Conservation (phyloP, 2,113 vertebrate species). For the Gadus chalcogrammus region DNA sequence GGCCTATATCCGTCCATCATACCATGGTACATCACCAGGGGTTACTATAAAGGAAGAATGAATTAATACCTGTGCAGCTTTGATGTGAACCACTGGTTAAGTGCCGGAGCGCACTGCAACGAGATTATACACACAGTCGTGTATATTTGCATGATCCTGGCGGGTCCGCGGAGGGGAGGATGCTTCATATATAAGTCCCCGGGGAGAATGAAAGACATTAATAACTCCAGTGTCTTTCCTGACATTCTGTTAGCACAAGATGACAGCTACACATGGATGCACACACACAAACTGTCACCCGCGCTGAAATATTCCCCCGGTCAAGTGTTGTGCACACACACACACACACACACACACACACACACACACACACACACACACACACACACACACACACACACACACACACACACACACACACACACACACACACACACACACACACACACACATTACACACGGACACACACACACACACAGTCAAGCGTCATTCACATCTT, state of each 20-base stretch:
- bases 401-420: constrained; percentile 14
- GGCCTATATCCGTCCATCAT: too few relatives aligned
- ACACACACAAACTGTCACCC: constrained; percentile 26
- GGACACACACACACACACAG: too few relatives aligned
- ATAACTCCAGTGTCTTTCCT: constrained; percentile 66
- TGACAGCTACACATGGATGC: constrained; percentile 63
- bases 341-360: constrained; percentile 72
- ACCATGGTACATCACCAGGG: too few relatives aligned
- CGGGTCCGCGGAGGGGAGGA: constrained; percentile 29
- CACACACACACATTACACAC: constrained; percentile 16
- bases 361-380: constrained; percentile 15
- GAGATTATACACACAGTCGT: too few relatives aligned
- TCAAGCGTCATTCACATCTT: constrained; percentile 21
- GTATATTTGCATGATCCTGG: too few relatives aligned
- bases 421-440: constrained; percentile 9
- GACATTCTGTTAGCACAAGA: constrained; percentile 69
- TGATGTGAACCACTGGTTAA: too few relatives aligned
- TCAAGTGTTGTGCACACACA: constrained; percentile 18
- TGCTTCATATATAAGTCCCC: constrained; percentile 38
- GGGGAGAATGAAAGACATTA: constrained; percentile 51
- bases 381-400: constrained; percentile 12
- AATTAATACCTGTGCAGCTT: too few relatives aligned
- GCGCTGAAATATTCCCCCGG: constrained; percentile 64
- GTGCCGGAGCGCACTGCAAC: too few relatives aligned
- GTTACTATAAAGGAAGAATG: too few relatives aligned